Base-by-base conservation (phyloP, 2,797 vertebrate genomes). In the Sitta carolinensis region DNA sequence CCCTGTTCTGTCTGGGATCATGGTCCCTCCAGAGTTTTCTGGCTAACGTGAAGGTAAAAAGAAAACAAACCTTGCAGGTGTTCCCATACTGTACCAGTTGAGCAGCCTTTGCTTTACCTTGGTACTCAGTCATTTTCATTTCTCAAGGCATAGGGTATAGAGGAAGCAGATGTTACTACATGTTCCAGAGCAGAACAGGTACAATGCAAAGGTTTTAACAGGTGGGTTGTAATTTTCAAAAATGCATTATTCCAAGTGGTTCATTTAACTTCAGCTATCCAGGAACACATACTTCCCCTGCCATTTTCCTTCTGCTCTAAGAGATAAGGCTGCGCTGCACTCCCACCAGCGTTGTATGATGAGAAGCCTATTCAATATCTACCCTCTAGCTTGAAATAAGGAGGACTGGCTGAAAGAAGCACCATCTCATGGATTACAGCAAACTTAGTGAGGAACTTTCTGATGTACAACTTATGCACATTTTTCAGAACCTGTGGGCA, bases 151-250 rank as follows among this genome's bases (percentile, higher is more conserved):
- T 2, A 76, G 20, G 61, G 83, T 88, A 54, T 45, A 82, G 61
- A 77, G 32, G 57, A 84, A 88, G 86, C 54, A 62, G 79, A 75
- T 54, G 18, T 83, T 78, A 79, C 79, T 50, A 47, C 50, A 27
- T 0, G 32, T 90, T 94, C 83, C 91, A 93, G 67, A 40, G 63
- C 66, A 94, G 91, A 91, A 63, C 88, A 94, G 93, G 85, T 42
- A 96, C 59, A 94, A 86, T 82, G 61, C 55, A 89, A 63, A 90
- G 38, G 22, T 78, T 88, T 88, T 79, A 91, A 79, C 83, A 93
- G 76, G 74, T 90, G 62, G 59, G 67, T 87, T 89, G 58, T 30
- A 40, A n/a, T 76, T 67, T 74, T 68, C 18, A 14, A 62, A 87
- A 82, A 70, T 32, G 22, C 62, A 38, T 67, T 84, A 83, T 84